Conservation (phyloP, 2,888 invertebrate genomes). For the Branchellion lobata region DNA sequence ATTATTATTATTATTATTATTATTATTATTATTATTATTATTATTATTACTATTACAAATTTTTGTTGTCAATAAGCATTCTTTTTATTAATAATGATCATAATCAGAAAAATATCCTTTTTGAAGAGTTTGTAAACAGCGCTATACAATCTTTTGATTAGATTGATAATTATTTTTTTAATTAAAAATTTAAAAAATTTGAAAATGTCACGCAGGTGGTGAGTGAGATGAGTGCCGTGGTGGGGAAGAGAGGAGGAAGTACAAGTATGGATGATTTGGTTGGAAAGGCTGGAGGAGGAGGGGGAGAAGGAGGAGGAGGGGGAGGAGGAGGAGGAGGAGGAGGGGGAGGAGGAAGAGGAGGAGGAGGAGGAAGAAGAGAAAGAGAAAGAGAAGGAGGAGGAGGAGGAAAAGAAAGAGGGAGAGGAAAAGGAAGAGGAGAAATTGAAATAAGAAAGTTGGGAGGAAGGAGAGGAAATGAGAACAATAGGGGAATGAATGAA, state of each 20-base stretch:
- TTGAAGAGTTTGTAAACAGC: too few relatives aligned
- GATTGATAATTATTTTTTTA: too few relatives aligned
- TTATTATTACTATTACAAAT: too few relatives aligned
- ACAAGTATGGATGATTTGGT: slow-evolving; percentile 10
- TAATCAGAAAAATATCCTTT: too few relatives aligned
- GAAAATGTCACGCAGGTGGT: slow-evolving; percentile 3
- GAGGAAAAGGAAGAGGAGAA: too few relatives aligned
- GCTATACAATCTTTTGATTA: too few relatives aligned
- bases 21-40: too few relatives aligned
- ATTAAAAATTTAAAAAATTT: too few relatives aligned
- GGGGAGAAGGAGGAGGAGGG: not conserved
- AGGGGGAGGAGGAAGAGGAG: not conserved
- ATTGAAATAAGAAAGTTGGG: not conserved
- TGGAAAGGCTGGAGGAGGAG: not conserved
- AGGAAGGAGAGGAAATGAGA: not conserved
- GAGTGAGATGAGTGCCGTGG: not conserved
- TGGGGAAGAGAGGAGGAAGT: not conserved
- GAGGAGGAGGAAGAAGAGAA: not conserved
- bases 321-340: not conserved
- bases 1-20: too few relatives aligned
- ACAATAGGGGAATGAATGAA: not conserved
- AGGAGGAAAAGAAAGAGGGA: not conserved
- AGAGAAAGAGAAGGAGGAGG: not conserved
- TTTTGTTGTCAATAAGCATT: too few relatives aligned
- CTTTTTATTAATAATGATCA: too few relatives aligned